phyloP scores from a whole-genome alignment of 2,113 vertebrate species.

The Sminthopsis crassicaudata region DNA sequence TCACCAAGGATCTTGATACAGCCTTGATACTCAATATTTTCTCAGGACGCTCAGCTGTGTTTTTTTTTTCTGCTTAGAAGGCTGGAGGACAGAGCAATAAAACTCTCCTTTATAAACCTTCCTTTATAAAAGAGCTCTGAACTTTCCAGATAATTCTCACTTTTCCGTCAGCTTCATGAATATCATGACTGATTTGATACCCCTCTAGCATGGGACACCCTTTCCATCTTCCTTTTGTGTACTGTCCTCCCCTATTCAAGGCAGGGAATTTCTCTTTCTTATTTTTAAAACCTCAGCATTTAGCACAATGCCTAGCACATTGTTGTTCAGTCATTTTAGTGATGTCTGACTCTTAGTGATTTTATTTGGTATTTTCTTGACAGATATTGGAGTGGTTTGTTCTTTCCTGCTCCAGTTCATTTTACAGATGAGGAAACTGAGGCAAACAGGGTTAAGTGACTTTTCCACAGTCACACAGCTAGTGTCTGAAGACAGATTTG shows the following conservation, averaged over 20 bases:
- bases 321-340: background rate
- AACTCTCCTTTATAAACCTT: background rate
- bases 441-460: background rate
- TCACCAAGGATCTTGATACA: background rate
- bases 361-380: background rate
- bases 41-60: background rate
- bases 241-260: background rate
- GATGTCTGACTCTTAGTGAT: background rate
- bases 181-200: background rate
- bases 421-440: background rate
- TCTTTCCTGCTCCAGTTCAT: background rate
- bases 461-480: background rate
- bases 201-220: background rate
- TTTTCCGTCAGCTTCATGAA: background rate
- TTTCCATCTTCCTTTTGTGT: background rate
- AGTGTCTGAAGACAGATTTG: background rate
- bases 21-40: background rate
- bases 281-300: background rate
- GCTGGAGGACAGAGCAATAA: background rate
- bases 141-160: background rate
- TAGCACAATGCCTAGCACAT: background rate
- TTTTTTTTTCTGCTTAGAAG: background rate
- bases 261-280: background rate
- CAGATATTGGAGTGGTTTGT: background rate
- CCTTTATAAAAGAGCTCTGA: background rate